Evolutionary conservation across 2,888 invertebrate species (phyloP).

Genomic region (Dendrolimus pini): DNA sequence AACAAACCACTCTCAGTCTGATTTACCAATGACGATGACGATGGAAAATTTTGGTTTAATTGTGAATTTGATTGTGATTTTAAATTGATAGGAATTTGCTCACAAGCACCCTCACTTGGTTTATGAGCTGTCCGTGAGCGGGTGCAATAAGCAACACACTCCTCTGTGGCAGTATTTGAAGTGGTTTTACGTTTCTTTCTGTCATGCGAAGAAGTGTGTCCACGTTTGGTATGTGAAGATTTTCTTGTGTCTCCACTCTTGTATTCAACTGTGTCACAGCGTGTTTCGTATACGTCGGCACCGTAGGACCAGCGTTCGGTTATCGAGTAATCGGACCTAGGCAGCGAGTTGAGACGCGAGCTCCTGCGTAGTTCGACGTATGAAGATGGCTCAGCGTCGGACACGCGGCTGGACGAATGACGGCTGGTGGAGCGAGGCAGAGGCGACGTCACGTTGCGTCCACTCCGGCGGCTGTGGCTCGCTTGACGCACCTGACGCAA

Average conservation of each 20-base stretch:
- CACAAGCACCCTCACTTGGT: slow-evolving; percentile 61
- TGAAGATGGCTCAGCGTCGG: slow-evolving; percentile 57
- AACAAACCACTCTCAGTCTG: slow-evolving; percentile 61
- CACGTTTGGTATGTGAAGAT: slow-evolving; percentile 44
- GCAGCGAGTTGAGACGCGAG: slow-evolving; percentile 66
- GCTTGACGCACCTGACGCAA: slow-evolving; percentile 68
- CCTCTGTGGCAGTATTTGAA: slow-evolving; percentile 43
- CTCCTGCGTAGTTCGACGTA: slow-evolving; percentile 59
- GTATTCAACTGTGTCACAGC: slow-evolving; percentile 52
- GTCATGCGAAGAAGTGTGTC: slow-evolving; percentile 61
- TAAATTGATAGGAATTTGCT: slow-evolving; percentile 38
- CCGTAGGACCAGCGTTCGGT: slow-evolving; percentile 77
- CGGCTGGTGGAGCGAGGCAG: slow-evolving; percentile 53
- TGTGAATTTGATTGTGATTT: slow-evolving; percentile 35
- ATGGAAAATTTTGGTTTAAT: slow-evolving; percentile 36
- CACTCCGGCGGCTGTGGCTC: slow-evolving; percentile 56
- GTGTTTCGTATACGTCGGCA: slow-evolving; percentile 71
- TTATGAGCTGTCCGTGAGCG: slow-evolving; percentile 70
- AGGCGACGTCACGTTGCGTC: slow-evolving; percentile 60
- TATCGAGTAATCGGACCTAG: slow-evolving; percentile 72
- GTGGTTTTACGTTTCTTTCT: slow-evolving; percentile 56
- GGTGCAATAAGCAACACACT: slow-evolving; percentile 67
- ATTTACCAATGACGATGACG: slow-evolving; percentile 35
- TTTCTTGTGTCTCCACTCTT: slow-evolving; percentile 54
- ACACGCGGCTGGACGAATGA: slow-evolving; percentile 39